Base-by-base conservation (phyloP, 2,888 invertebrate species). In the Mylabris sibirica region DNA sequence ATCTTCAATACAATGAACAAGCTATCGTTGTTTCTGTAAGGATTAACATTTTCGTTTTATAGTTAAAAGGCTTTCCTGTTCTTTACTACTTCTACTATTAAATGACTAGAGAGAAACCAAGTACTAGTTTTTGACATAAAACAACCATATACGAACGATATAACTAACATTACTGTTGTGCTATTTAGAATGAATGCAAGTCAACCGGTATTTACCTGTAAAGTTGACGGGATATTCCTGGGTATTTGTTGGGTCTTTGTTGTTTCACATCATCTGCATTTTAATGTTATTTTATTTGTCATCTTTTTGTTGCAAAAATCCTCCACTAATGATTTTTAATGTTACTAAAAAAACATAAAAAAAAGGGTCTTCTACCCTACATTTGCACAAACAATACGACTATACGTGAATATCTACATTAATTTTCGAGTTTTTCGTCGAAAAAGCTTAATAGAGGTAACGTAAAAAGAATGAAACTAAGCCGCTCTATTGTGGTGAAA, bases 11-110 rank as follows among this genome's bases (percentile, higher is more conserved):
- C 72, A 71, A 74, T 72, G 49, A 69, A 70, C 70, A 72, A 78
- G 77, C 76, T 78, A 77, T 77, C 73, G 74, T 74, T 77, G 77
- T 78, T 78, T 78, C 75, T 75, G 74, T 72, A 76, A 74, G 77
- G 77, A 79, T 79, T 79, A 79, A 76, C 76, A 76, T 78, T 79
- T 53, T 77, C 74, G 74, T 76, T 79, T 79, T 76, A 76, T 78
- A 76, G 75, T 53, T 49, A 76, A 71, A 30, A 69, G 75, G 76
- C 75, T 78, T 76, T 60, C 62, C 49, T 1, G 20, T 6, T 64
- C 11, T 38, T 61, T 38, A 38, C 61, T 20, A 38, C 61, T 35
- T 3, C 12, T 38, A 41, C 61, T 35, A 34, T 35, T n/a, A 17
- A 59, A 26, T 6, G 14, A 35, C 17, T 41, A 20, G 41, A 35